These are phyloP conservation scores for Sanderia malayensis DNA, from an alignment of 30 jellyfish, hydroid and myxozoan species.

Conservation along the genomic window DNA sequence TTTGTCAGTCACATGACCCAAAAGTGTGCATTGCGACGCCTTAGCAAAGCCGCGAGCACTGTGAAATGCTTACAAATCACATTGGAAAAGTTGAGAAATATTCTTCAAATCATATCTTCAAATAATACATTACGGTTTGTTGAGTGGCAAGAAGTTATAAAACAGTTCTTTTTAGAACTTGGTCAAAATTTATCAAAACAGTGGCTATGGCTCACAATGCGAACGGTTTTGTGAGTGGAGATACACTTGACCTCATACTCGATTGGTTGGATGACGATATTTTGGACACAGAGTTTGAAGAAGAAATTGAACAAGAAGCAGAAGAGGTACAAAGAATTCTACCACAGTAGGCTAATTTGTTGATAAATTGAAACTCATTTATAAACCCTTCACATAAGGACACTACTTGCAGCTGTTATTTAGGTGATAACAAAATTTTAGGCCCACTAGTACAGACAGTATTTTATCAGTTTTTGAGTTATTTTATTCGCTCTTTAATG, in stretches of 20 bases:
- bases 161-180: background rate
- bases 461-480: no score
- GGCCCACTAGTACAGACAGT: background rate
- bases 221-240: background rate
- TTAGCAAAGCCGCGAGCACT: background rate
- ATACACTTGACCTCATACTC: background rate
- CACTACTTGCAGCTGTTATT: no score
- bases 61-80: no score
- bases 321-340: background rate
- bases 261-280: background rate
- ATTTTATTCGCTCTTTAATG: no score
- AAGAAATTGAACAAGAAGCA: background rate
- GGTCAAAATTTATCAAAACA: no score
- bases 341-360: no score
- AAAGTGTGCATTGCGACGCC: background rate
- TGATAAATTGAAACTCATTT: no score
- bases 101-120: no score
- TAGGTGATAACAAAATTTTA: background rate
- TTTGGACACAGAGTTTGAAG: background rate
- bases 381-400: no score
- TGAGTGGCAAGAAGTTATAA: background rate
- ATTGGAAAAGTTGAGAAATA: background rate
- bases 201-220: constrained; percentile 1
- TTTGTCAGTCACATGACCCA: background rate
- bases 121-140: no score